phyloP scores from a whole-genome alignment of 1,140 invertebrate species.

The Drosophila triauraria region DNA sequence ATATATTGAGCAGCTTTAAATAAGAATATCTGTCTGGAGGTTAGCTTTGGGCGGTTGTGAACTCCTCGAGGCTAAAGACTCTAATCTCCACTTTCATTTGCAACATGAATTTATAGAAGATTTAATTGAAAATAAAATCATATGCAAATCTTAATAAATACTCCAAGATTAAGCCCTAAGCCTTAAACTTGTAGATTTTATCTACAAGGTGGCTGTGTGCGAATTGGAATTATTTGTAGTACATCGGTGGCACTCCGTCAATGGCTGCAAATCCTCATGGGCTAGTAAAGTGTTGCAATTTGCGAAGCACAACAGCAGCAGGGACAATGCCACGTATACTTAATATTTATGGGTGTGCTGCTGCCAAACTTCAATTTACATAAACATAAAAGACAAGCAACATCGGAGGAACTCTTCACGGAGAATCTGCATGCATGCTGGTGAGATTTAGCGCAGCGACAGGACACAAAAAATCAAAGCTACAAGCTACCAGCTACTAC shows the following conservation, averaged over 20 bases:
- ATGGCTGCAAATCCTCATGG: constrained; percentile 54
- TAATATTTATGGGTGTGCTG: constrained; percentile 75
- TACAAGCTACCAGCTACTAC: constrained; percentile 12
- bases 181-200: constrained; percentile 2
- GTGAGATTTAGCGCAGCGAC: constrained; percentile 71
- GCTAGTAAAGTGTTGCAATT: constrained; percentile 64
- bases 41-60: too few relatives aligned
- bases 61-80: too few relatives aligned
- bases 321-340: constrained; percentile 60
- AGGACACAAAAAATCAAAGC: constrained; percentile 81
- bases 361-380: constrained; percentile 80
- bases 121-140: too few relatives aligned
- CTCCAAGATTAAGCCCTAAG: not conserved
- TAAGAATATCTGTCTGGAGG: too few relatives aligned
- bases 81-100: too few relatives aligned
- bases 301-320: constrained; percentile 42
- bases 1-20: too few relatives aligned
- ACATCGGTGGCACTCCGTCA: constrained; percentile 45
- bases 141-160: too few relatives aligned
- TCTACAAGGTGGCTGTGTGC: constrained; percentile 14
- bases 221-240: constrained; percentile 9
- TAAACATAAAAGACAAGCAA: constrained; percentile 79
- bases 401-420: constrained; percentile 39
- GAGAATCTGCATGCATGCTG: constrained; percentile 51
- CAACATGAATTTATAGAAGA: too few relatives aligned